Evolutionary conservation across 2,113 vertebrate species (phyloP), one percentile per base, ranked within the genome.

Genomic region (Syrmaticus mikado): DNA sequence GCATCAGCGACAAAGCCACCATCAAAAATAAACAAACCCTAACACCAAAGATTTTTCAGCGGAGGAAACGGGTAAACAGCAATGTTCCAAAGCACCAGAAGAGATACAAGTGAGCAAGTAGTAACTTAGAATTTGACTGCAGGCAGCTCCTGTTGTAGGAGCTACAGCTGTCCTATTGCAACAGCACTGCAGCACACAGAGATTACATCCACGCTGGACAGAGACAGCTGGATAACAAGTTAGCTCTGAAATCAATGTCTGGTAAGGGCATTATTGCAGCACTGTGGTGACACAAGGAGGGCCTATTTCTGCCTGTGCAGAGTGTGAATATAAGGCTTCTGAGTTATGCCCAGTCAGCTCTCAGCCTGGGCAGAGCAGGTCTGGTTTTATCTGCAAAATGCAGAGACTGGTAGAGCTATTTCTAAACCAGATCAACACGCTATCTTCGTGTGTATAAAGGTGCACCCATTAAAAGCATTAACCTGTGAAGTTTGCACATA

Each of bases 341-440:
- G n/a, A 73, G 28, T 70, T 66, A n/a, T 7, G 82, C 3, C 21
- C 10, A 64, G 60, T 53, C 36, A 71, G 55, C 71, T 50, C 82
- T 58, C 30, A 32, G 45, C 28, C 41, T 28, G n/a, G 43, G 48
- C 58, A 76, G 20, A 85, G 40, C 25, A 87, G 75, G 48, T 11
- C 40, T 20, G 25, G 60, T 34, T 93, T 93, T 91, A 95, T 85
- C 90, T 81, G 46, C 76, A 85, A 91, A 82, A 71, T 55, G 82
- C 94, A 95, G 87, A 77, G 75, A 77, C 68, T 10, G 85, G 40
- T 8, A 25, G 67, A 66, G 71, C 32, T 46, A 70, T 18, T 66
- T 20, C 46, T 55, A 41, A 89, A 70, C 36, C n/a, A 85, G 80
- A 95, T 58, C 71, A 76, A 91, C 67, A 89, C 12, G 18, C 5